Conservation (phyloP, 2,113 vertebrate species). For the Prochilodus magdalenae region DNA sequence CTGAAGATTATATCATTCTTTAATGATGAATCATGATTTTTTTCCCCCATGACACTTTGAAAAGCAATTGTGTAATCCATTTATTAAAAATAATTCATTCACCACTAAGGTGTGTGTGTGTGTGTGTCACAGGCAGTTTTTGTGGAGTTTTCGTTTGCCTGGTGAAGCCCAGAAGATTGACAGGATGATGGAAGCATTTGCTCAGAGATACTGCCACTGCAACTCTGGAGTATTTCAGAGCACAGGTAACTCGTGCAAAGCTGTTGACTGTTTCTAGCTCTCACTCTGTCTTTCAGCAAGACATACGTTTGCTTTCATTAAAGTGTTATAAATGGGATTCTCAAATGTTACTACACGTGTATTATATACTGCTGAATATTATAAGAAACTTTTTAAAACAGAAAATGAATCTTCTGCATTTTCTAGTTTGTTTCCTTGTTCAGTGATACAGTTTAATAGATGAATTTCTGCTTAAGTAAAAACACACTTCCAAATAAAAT, state of each 20-base stretch:
- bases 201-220: slow-evolving; percentile 89
- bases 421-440: no score
- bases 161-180: slow-evolving; percentile 94
- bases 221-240: slow-evolving; percentile 91
- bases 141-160: slow-evolving; percentile 93
- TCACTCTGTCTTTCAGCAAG: no score
- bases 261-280: neutral
- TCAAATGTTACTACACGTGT: no score
- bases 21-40: neutral
- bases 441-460: no score
- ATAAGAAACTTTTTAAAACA: no score
- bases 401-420: no score
- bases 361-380: no score
- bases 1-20: no score
- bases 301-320: no score
- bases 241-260: slow-evolving; percentile 75
- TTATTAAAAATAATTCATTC: neutral
- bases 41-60: neutral
- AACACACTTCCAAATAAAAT: no score
- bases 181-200: slow-evolving; percentile 94
- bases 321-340: no score
- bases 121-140: slow-evolving; percentile 80
- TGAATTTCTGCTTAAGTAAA: no score
- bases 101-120: neutral
- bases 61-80: neutral